Evolutionary conservation across 2,888 invertebrate species (phyloP).

Genomic region (Argyra leucocephala): DNA sequence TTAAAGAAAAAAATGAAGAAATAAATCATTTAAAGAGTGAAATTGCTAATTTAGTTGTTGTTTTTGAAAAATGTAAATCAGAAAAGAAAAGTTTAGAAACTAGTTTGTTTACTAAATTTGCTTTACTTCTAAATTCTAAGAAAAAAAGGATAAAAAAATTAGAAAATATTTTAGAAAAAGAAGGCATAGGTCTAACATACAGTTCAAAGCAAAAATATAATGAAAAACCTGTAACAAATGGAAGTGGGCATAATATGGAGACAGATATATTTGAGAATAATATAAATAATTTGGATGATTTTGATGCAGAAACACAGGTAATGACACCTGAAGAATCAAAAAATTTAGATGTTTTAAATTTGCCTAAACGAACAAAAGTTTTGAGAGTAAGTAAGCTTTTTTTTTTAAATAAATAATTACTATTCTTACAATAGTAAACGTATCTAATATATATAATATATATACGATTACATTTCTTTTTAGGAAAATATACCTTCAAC

Average conservation of each 20-base stretch:
- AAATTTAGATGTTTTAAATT: neutral
- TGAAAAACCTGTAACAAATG: neutral
- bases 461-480: neutral
- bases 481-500: neutral
- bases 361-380: neutral
- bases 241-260: neutral
- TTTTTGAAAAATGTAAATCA: constrained; percentile 11
- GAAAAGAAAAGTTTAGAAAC: constrained; percentile 15
- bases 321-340: neutral
- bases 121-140: constrained; percentile 18
- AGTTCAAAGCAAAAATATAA: neutral
- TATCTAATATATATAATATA: neutral
- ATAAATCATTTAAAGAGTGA: constrained; percentile 15
- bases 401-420: neutral
- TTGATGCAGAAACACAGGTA: neutral
- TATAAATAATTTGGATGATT: neutral
- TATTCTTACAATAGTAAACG: too few relatives aligned
- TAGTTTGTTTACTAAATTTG: constrained; percentile 18
- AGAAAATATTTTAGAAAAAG: neutral
- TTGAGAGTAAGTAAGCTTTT: neutral
- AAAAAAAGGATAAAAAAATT: constrained; percentile 18
- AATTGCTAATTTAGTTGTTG: constrained; percentile 5
- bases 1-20: constrained; percentile 8
- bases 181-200: neutral
- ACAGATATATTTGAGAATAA: neutral